phyloP scores from a whole-genome alignment of 2,888 invertebrate genomes.

The Nomada fucata region DNA sequence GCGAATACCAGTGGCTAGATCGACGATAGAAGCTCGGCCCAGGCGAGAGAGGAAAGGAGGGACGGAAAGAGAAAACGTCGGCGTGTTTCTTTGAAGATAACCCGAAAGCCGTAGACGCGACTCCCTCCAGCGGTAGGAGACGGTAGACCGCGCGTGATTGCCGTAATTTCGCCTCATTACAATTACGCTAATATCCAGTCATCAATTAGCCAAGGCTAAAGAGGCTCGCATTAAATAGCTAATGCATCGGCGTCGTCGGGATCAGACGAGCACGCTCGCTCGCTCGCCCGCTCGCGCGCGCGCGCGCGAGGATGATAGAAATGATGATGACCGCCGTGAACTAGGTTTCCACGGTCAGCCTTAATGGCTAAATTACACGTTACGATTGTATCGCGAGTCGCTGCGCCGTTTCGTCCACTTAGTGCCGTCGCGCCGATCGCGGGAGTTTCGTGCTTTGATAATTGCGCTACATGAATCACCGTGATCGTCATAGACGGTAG shows the following conservation, averaged over 20 bases:
- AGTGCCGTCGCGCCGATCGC: constrained; percentile 16
- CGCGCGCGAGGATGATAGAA: constrained; percentile 60
- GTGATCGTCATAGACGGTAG: constrained; percentile 24
- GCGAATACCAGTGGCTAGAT: constrained; percentile 27
- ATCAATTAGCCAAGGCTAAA: constrained; percentile 82
- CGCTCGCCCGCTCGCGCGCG: constrained; percentile 31
- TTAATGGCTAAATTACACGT: constrained; percentile 69
- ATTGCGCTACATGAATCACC: constrained; percentile 48
- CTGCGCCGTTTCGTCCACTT: constrained; percentile 42
- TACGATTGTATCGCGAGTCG: constrained; percentile 54
- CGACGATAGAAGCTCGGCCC: background rate
- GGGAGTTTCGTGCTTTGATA: constrained; percentile 45
- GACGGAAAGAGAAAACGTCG: constrained; percentile 29
- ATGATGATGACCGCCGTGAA: constrained; percentile 67
- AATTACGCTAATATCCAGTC: constrained; percentile 82
- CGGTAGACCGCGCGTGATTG: constrained; percentile 80
- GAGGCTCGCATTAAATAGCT: constrained; percentile 81
- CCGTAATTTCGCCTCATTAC: constrained; percentile 82
- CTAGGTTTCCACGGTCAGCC: constrained; percentile 68
- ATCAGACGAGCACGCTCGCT: constrained; percentile 38
- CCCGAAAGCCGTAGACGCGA: constrained; percentile 58
- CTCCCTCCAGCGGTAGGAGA: constrained; percentile 60
- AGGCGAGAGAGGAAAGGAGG: background rate
- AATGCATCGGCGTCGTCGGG: constrained; percentile 78
- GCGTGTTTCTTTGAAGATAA: constrained; percentile 68